Base-by-base conservation (phyloP, 1,140 invertebrate genomes). In the Drosophila athabasca region DNA sequence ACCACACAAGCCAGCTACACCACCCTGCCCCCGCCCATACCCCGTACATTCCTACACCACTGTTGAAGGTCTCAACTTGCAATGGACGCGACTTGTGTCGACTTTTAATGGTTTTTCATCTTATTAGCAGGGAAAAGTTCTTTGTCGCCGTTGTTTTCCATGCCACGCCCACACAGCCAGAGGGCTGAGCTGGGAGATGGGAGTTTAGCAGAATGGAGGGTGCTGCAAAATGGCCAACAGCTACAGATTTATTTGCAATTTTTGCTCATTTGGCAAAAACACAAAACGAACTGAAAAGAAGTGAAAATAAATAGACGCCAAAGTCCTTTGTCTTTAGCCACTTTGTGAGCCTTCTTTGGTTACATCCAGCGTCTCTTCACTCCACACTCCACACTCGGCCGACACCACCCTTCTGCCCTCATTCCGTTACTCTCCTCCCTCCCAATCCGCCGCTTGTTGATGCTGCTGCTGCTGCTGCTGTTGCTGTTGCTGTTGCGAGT, bases 171-270 rank as follows among this genome's bases (percentile, higher is more conserved):
- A 39, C 35, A 39, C 35, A 35, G 31, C 31, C 31, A 11, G 31
- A 35, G 31, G 31, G 31, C 1, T 26, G 24, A 2, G 29, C 9
- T 31, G 41, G 55, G 17, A 29, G 61, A 9, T n/a, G 22, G 5
- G 6, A 5, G 17, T 17, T 9, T 7, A 6, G 3, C 7, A 5
- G 2, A 22, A 11, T 31, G 43, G 13, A 5, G 29, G 43, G 9
- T 0, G 57, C 7, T 13, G 13, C 26, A 83, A 83, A 75, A 74
- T 83, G 72, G 83, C 85, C 60, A 84, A 81, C 35, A 39, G 83
- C 76, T 74, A 74, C 88, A 90, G 88, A 90, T 90, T 90, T 90
- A 90, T 90, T 90, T 90, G 88, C 79, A 83, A 88, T 84, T 88
- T 81, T 88, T 85, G 81, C 66, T 79, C 79, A 88, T 79, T 78